Percentiles rank a stretch among this genome's conserved stretches.
phyloP scores from a whole-genome alignment of 1,140 invertebrate genomes.

The Scaptomyza graminum region DNA sequence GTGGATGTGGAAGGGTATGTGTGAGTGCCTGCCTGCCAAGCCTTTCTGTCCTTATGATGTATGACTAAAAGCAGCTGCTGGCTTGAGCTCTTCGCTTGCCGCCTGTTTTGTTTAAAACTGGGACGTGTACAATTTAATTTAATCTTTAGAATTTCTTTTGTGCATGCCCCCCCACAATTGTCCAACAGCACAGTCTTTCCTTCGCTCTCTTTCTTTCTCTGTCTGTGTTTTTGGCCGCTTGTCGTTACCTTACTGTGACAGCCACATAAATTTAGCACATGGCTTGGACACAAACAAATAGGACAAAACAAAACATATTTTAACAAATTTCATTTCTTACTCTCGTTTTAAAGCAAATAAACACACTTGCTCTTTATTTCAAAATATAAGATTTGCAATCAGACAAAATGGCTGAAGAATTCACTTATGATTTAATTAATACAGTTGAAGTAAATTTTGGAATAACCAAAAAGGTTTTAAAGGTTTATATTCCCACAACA shows the following conservation, averaged over 20 bases:
- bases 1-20: conserved; percentile 11
- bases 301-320: conserved; percentile 10
- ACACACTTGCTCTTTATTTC: background rate
- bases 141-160: conserved; percentile 67
- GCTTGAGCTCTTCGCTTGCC: conserved; percentile 28
- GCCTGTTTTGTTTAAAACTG: conserved; percentile 74
- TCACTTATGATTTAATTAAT: too few relatives aligned
- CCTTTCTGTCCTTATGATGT: conserved; percentile 51
- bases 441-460: too few relatives aligned
- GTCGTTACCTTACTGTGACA: conserved; percentile 19
- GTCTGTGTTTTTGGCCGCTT: background rate
- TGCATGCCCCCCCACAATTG: conserved; percentile 29
- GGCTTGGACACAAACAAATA: conserved; percentile 44
- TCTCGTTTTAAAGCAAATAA: background rate
- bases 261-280: conserved; percentile 64
- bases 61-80: conserved; percentile 56
- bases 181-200: background rate
- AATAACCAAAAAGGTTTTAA: too few relatives aligned
- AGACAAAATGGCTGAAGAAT: too few relatives aligned
- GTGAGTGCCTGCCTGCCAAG: conserved; percentile 16
- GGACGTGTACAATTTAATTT: conserved; percentile 80
- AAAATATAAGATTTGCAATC: background rate
- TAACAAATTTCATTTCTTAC: conserved; percentile 3
- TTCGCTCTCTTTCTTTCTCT: background rate
- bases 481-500: background rate